Percentiles rank a stretch among this genome's conserved stretches.
Conservation (phyloP, 2,888 invertebrate genomes). For the Euplagia quadripunctaria region DNA sequence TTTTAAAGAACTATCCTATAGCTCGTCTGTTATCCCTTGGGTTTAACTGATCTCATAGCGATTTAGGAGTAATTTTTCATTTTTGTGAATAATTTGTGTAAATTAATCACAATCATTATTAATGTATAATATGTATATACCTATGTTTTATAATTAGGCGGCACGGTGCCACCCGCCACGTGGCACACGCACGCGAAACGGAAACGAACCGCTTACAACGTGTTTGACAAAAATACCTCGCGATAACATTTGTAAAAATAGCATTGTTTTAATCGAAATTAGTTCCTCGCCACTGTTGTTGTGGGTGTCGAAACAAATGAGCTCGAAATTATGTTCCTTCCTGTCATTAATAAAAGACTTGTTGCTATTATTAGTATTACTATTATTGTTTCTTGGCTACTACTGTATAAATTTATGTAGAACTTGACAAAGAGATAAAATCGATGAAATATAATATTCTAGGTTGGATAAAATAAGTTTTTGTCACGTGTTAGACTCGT, state of each 20-base stretch:
- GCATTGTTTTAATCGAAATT: slow-evolving; percentile 4
- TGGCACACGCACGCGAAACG: neutral
- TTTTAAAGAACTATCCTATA: no score
- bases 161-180: neutral
- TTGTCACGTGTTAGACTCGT: neutral
- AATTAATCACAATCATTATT: no score
- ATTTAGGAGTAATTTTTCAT: no score
- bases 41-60: no score
- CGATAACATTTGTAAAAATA: slow-evolving; percentile 5
- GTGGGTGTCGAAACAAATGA: slow-evolving; percentile 4
- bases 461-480: neutral
- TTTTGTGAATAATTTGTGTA: no score
- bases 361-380: neutral
- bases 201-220: neutral
- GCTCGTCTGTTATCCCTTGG: no score
- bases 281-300: neutral
- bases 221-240: neutral
- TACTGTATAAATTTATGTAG: no score
- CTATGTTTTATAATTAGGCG: neutral
- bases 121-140: neutral
- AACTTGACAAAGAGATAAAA: neutral
- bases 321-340: neutral
- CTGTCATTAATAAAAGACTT: slow-evolving; percentile 5
- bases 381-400: slow-evolving; percentile 1
- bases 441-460: neutral